A percentile compares a stretch with the other conserved stretches of the same genome.
phyloP scores from a whole-genome alignment of 2,888 invertebrate genomes.

The Agonopterix alstromeriana region DNA sequence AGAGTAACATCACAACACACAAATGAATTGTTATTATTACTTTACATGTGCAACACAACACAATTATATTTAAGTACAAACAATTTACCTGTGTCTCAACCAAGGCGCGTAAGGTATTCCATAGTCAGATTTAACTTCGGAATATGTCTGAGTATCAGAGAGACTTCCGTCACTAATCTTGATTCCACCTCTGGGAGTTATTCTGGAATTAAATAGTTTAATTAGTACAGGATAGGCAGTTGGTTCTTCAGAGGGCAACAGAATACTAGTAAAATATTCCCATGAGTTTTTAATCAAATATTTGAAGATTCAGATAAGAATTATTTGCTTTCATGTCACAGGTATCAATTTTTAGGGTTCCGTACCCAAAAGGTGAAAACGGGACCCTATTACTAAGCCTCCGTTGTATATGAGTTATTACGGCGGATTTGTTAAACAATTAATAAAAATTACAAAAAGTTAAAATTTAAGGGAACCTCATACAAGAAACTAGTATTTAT shows the following conservation, averaged over 20 bases:
- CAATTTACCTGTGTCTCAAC: constrained; percentile 86
- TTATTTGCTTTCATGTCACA: constrained; percentile 15
- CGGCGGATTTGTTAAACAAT: too few relatives aligned
- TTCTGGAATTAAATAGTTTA: constrained; percentile 38
- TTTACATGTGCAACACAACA: neutral
- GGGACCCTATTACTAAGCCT: too few relatives aligned
- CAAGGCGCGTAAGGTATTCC: constrained; percentile 90
- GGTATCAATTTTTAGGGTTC: neutral
- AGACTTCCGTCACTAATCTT: constrained; percentile 87
- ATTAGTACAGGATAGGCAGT: neutral
- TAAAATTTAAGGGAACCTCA: too few relatives aligned
- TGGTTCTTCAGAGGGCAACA: neutral
- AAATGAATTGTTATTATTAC: neutral
- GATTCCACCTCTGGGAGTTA: constrained; percentile 71
- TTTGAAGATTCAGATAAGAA: constrained; percentile 9
- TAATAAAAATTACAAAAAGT: too few relatives aligned
- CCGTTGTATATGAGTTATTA: too few relatives aligned
- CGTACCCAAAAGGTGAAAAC: too few relatives aligned
- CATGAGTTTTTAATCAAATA: constrained; percentile 7
- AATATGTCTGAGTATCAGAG: constrained; percentile 89
- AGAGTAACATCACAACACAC: neutral
- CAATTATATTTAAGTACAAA: neutral
- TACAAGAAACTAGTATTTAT: too few relatives aligned
- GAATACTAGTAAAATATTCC: constrained; percentile 9
- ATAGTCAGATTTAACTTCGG: constrained; percentile 85